Percentiles rank a stretch among this genome's conserved stretches.
phyloP scores from a whole-genome alignment of 1,140 invertebrate genomes.

The Cardiocondyla obscurior region DNA sequence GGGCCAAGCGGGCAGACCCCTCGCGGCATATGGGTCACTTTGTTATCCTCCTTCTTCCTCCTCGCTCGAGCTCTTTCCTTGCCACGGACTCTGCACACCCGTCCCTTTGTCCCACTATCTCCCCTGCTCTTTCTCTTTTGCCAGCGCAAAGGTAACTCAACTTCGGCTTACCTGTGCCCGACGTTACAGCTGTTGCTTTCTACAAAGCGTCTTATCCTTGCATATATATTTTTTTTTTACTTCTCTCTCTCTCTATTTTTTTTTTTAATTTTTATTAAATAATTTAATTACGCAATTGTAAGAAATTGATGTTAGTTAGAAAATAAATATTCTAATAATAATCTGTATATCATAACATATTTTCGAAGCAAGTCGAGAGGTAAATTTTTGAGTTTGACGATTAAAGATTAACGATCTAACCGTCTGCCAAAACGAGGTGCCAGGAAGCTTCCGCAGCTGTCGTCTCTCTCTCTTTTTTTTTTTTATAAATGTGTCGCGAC shows the following conservation, averaged over 20 bases:
- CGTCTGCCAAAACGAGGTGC: not conserved
- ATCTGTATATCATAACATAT: not conserved
- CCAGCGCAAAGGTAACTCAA: constrained; percentile 62
- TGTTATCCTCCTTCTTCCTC: constrained; percentile 14
- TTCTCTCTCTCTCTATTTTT: too few species aligned
- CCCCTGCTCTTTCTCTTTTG: constrained; percentile 40
- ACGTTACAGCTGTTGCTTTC: constrained; percentile 66
- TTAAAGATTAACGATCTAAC: not conserved
- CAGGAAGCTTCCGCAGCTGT: not conserved
- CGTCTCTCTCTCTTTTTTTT: not conserved
- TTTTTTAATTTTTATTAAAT: not conserved
- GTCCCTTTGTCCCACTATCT: constrained; percentile 70
- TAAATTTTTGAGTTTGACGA: not conserved
- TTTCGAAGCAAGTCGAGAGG: not conserved
- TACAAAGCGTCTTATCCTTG: constrained; percentile 56
- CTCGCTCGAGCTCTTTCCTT: constrained; percentile 13
- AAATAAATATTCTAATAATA: not conserved
- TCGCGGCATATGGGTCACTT: constrained; percentile 71
- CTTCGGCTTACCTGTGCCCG: constrained; percentile 61
- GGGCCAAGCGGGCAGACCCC: constrained; percentile 54
- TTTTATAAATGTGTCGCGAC: not conserved
- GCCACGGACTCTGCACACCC: constrained; percentile 55
- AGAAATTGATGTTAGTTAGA: not conserved
- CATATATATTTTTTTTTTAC: not conserved
- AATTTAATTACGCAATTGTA: not conserved